Conservation (phyloP, 2,888 invertebrate species). For the Drosophila cognata region DNA sequence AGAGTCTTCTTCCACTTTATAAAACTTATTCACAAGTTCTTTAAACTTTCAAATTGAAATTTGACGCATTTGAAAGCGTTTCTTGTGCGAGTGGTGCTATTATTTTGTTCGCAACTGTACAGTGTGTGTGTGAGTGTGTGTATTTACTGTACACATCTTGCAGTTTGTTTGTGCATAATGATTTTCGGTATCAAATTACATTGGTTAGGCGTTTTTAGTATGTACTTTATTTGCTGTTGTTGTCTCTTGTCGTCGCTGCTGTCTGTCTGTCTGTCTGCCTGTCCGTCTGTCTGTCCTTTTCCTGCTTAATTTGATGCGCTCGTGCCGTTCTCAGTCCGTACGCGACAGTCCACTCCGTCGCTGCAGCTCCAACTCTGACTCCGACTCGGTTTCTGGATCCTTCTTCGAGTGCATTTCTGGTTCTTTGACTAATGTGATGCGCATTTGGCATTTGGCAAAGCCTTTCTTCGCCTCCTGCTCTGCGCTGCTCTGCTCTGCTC, state of each 20-base stretch:
- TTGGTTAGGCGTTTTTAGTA: conserved; percentile 76
- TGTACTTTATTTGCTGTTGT: conserved; percentile 74
- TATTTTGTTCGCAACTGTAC: background rate
- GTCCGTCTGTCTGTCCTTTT: conserved; percentile 50
- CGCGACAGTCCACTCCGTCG: conserved; percentile 33
- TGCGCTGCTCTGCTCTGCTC: conserved; percentile 42
- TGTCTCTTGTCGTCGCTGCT: conserved; percentile 22
- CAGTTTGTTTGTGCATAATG: conserved; percentile 70
- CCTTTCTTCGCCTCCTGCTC: conserved; percentile 27
- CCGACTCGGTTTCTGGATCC: conserved; percentile 1
- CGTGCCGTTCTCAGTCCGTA: conserved; percentile 65
- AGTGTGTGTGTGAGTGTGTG: background rate
- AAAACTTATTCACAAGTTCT: too few species aligned
- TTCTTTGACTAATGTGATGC: conserved; percentile 40
- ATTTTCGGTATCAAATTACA: conserved; percentile 81
- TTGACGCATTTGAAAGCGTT: background rate
- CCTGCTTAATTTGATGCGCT: conserved; percentile 75
- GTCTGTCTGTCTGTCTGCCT: conserved; percentile 21
- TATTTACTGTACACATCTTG: conserved; percentile 14
- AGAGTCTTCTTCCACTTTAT: background rate
- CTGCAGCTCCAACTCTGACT: conserved; percentile 12
- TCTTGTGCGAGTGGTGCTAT: background rate
- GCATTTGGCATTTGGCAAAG: conserved; percentile 13
- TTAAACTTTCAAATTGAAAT: background rate
- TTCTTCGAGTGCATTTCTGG: conserved; percentile 19